Base-by-base conservation (phyloP, 2,888 invertebrate genomes). In the Drosophila atroscutellata region DNA sequence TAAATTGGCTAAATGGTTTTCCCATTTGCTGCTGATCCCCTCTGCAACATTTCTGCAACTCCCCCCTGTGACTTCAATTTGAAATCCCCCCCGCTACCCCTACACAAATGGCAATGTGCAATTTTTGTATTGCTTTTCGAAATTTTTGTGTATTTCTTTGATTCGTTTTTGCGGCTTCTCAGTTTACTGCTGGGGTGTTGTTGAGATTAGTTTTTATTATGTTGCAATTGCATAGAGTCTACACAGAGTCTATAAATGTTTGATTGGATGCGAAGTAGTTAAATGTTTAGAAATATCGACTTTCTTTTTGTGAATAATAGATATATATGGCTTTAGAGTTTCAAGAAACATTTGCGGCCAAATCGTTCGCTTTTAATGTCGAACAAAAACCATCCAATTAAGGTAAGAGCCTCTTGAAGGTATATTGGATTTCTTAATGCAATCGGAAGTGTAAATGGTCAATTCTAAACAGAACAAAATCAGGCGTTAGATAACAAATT, bases 1-100 rank as follows among this genome's bases (percentile, higher is more conserved):
- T 86, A 83, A 82, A 82, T 82, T 82, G 81, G 86, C 81, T 82
- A 80, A 82, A 82, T 83, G 84, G 73, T 82, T 82, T 82, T 77
- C 74, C 71, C 77, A 86, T 73, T 76, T 73, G 52, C 84, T 61
- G 36, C 34, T 47, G n/a, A 39, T 20, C 32, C 52, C 49, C 51
- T 11, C 39, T 13, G 30, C 36, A 45, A 20, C 45, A 45, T 45
- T 24, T 45, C 4, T 15, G 15, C 39, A 15, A 54, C 18, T 20
- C 28, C 32, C 45, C 45, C 18, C 39, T 24, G 39, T 37, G 9
- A 39, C 30, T 54, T 45, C 32, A 50, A 55, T 47, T 59, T 28
- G n/a, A 39, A 9, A 49, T n/a, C 37, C 26, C 39, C 26, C 32
- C 11, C n/a, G 2, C 30, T 39, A 45, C 15, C 30, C 39, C 28